Evolutionary conservation across 2,113 vertebrate genomes (phyloP).

Genomic region (Mastomys natalensis): DNA sequence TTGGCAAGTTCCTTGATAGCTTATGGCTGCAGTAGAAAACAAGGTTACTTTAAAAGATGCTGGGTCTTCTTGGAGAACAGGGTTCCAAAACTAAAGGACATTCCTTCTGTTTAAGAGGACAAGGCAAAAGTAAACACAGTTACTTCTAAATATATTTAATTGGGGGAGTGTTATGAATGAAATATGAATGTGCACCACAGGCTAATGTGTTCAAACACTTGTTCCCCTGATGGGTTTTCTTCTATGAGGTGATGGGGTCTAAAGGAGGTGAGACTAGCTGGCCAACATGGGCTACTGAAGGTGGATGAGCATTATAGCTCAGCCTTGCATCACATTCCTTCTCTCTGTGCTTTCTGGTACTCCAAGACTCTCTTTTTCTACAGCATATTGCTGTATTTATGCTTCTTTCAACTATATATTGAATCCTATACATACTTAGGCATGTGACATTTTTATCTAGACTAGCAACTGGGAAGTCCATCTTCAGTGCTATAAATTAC

Average conservation of each 20-base stretch:
- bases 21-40: background rate
- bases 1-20: background rate
- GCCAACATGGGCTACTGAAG: background rate
- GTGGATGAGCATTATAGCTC: background rate
- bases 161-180: background rate
- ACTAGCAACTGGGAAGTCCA: background rate
- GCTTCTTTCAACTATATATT: background rate
- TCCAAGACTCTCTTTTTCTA: background rate
- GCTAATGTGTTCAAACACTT: background rate
- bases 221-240: background rate
- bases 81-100: background rate
- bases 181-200: background rate
- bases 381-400: no score
- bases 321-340: background rate
- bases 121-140: background rate
- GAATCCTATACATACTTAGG: background rate
- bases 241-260: background rate
- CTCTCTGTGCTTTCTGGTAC: background rate
- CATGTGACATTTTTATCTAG: background rate
- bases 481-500: background rate
- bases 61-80: background rate
- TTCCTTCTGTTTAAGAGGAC: background rate
- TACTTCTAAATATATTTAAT: constrained; percentile 18
- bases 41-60: background rate
- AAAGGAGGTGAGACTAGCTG: background rate